These are phyloP conservation scores for Scylla paramamosain DNA, from an alignment of 1,140 invertebrate genomes.

Conservation along the genomic window DNA sequence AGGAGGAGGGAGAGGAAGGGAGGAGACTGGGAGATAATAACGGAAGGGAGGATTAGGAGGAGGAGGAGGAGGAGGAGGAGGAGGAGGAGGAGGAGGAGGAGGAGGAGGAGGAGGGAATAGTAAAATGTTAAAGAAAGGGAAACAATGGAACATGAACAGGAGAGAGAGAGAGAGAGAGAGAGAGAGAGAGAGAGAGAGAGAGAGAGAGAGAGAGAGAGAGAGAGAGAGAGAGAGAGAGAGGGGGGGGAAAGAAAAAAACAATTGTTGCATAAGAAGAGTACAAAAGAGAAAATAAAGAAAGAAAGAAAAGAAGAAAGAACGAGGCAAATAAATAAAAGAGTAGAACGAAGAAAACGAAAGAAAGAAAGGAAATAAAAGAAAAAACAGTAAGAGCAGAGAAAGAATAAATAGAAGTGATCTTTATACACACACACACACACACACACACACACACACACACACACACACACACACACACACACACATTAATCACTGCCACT, in stretches of 20 bases:
- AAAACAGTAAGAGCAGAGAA: neutral
- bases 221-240: neutral
- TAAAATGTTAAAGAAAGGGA: too few species aligned
- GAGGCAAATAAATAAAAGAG: neutral
- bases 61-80: neutral
- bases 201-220: neutral
- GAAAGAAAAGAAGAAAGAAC: neutral
- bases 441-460: slow-evolving; percentile 58
- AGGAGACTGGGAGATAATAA: too few species aligned
- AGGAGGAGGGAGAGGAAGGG: too few species aligned
- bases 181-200: too few species aligned
- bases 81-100: neutral
- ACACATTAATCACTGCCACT: neutral
- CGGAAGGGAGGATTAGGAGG: too few species aligned
- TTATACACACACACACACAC: slow-evolving; percentile 47
- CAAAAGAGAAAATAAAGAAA: neutral
- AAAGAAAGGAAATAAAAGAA: neutral
- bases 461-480: slow-evolving; percentile 69
- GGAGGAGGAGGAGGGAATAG: neutral
- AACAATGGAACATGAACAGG: too few species aligned
- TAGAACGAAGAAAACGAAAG: neutral
- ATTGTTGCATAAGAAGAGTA: neutral
- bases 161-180: neutral
- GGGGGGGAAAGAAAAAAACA: neutral
- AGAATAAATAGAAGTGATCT: slow-evolving; percentile 45